Evolutionary conservation across 2,113 vertebrate genomes (phyloP), one percentile per base, ranked within the genome.

Genomic region (Salvator merianae): DNA sequence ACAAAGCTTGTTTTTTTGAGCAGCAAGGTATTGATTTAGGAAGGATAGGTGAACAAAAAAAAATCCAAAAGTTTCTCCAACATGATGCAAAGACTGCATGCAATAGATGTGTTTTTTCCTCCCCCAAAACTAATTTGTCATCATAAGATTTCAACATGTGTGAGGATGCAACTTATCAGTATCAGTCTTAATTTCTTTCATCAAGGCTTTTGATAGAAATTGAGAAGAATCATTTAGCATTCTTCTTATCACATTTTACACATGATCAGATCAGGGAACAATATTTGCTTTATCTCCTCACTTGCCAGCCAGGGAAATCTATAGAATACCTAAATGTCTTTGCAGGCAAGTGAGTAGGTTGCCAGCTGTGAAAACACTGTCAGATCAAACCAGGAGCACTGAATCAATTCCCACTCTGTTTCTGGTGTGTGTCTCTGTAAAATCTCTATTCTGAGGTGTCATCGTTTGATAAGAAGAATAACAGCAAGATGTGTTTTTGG

Each of bases 241-340:
- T 94, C 93, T 92, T 91, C 90, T 94, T 92, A 92, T 89, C 92
- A 70, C 92, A 91, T 93, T 95, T 91, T 94, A 81, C 88, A 90
- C 89, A 84, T 43, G 79, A 94, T 92, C 90, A 94, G 93, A 93
- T 94, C 92, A 94, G 93, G 91, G 82, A 86, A 88, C 88, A 88
- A 88, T 83, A 86, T 92, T 94, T 94, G 77, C 81, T 91, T 92
- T 93, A 88, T 94, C 90, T 93, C 92, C 78, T 70, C 68, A 77
- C 68, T 86, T 85, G 84, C 81, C 86, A 88, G 77, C 50, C 85
- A 86, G 62, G 63, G 70, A 86, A 87, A 85, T 78, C 71, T 88
- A 63, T 84, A 70, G 68, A 91, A 75, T 85, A 70, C 63, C 88
- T 92, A 63, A 86, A 93, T 93, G 86, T 83, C 83, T 94, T 89